Percentiles rank a stretch among this genome's conserved stretches.
Conservation (phyloP, 1,140 invertebrate species). For the Tribolium madens region DNA sequence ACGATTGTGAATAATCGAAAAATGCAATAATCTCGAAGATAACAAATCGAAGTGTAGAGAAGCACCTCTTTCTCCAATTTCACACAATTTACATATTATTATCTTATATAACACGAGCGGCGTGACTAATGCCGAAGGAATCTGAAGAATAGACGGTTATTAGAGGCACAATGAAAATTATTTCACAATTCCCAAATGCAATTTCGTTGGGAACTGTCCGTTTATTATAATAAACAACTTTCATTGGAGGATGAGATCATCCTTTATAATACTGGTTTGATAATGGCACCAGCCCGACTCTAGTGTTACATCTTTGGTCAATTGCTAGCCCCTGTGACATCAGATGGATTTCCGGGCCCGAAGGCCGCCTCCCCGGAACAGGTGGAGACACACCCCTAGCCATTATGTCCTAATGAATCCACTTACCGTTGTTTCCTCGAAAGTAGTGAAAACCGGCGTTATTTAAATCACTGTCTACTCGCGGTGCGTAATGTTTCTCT, state of each 20-base stretch:
- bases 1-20: background rate
- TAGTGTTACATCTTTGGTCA: background rate
- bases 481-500: constrained; percentile 38
- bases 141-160: constrained; percentile 9
- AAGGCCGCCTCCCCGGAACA: constrained; percentile 16
- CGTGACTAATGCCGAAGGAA: constrained; percentile 5
- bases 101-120: constrained; percentile 10
- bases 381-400: constrained; percentile 56
- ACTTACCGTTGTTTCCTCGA: constrained; percentile 49
- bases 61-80: constrained; percentile 17
- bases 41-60: background rate
- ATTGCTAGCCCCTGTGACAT: background rate
- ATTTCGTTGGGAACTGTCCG: constrained; percentile 12
- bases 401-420: background rate
- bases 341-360: background rate
- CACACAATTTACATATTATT: constrained; percentile 21
- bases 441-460: background rate
- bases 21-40: background rate
- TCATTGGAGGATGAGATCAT: constrained; percentile 60
- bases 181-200: constrained; percentile 32
- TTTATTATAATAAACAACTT: constrained; percentile 58
- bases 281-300: constrained; percentile 34
- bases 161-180: background rate
- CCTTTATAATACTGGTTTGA: constrained; percentile 59
- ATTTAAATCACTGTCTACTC: constrained; percentile 41